phyloP scores from a whole-genome alignment of 2,113 vertebrate genomes.

The Anguilla rostrata region DNA sequence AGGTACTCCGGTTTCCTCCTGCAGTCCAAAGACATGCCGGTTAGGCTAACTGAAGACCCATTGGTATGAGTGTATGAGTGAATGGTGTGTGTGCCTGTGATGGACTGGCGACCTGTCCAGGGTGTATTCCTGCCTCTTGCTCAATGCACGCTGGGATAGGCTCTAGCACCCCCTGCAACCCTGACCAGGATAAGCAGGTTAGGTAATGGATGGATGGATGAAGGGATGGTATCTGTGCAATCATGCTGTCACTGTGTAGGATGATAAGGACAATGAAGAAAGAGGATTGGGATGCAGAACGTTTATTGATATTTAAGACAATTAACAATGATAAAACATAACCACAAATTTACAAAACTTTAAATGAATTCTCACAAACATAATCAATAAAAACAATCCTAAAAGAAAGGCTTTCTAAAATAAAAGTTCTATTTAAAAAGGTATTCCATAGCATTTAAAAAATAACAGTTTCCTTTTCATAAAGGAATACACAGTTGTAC shows the following conservation, averaged over 20 bases:
- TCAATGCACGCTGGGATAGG: too few species aligned
- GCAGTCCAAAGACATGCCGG: too few species aligned
- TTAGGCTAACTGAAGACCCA: too few species aligned
- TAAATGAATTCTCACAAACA: background rate
- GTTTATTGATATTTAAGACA: background rate
- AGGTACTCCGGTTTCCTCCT: too few species aligned
- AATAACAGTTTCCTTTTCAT: slow-evolving; percentile 21
- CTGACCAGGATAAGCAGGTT: too few species aligned
- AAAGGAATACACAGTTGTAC: slow-evolving; percentile 23
- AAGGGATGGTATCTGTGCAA: too few species aligned
- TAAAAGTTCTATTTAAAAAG: slow-evolving; percentile 9
- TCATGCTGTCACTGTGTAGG: background rate
- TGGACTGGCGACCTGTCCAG: too few species aligned
- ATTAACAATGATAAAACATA: background rate
- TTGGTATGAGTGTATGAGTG: too few species aligned
- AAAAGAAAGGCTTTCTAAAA: background rate
- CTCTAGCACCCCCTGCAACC: too few species aligned
- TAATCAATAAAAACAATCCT: background rate
- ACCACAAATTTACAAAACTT: background rate
- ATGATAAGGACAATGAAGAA: background rate
- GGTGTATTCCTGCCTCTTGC: too few species aligned
- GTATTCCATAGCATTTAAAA: slow-evolving; percentile 29
- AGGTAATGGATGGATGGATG: too few species aligned
- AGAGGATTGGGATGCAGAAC: background rate
- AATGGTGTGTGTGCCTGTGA: too few species aligned